Percentiles rank a stretch among this genome's conserved stretches.
These are phyloP conservation scores for Aquatica leii DNA, from an alignment of 2,888 invertebrate genomes.

Conservation along the genomic window DNA sequence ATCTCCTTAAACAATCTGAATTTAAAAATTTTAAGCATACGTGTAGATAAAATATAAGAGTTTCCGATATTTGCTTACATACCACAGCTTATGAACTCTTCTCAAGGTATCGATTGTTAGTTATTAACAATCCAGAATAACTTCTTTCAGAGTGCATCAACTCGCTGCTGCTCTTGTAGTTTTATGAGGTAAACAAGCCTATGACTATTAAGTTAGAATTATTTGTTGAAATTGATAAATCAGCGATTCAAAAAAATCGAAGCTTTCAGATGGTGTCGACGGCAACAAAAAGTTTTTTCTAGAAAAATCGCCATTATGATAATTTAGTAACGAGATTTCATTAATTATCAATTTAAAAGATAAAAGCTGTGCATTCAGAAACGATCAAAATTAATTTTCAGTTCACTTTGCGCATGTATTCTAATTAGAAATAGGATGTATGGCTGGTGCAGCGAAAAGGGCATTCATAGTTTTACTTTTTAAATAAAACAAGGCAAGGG, in stretches of 20 bases:
- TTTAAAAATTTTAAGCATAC: slow-evolving; percentile 15
- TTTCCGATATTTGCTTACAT: slow-evolving; percentile 50
- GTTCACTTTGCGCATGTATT: slow-evolving; percentile 56
- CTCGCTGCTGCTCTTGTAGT: slow-evolving; percentile 37
- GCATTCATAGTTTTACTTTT: slow-evolving; percentile 59
- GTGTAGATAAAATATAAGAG: slow-evolving; percentile 30
- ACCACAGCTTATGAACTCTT: slow-evolving; percentile 49
- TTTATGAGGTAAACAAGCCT: slow-evolving; percentile 29
- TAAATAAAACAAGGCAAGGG: slow-evolving; percentile 61
- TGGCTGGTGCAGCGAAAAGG: slow-evolving; percentile 58
- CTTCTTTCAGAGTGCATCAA: slow-evolving; percentile 42
- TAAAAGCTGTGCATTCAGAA: slow-evolving; percentile 18
- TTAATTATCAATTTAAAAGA: slow-evolving; percentile 1
- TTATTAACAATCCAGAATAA: slow-evolving; percentile 48
- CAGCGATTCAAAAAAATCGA: background rate
- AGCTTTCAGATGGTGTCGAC: too few species aligned
- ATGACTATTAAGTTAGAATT: background rate
- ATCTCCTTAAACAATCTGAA: background rate
- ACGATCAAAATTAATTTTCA: slow-evolving; percentile 59
- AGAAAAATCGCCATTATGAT: too few species aligned
- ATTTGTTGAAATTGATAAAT: background rate
- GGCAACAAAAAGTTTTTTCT: too few species aligned
- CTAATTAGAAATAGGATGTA: slow-evolving; percentile 61
- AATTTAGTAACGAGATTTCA: slow-evolving; percentile 2
- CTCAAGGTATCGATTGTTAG: slow-evolving; percentile 50